These are phyloP conservation scores for Belonocnema kinseyi DNA, from an alignment of 1,140 invertebrate genomes.

Conservation along the genomic window DNA sequence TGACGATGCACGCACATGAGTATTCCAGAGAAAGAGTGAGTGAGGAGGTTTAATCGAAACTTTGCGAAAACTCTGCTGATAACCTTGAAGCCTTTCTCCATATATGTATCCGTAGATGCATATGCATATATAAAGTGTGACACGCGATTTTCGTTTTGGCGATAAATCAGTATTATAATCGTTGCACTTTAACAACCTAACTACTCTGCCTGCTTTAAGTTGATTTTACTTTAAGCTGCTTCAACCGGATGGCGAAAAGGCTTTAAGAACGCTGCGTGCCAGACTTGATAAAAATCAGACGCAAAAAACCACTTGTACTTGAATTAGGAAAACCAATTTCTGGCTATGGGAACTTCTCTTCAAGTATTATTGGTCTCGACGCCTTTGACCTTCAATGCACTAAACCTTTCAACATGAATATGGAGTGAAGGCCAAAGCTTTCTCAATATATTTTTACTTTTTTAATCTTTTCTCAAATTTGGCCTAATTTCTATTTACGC, in stretches of 20 bases:
- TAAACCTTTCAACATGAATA: too few species aligned
- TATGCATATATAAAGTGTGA: constrained; percentile 21
- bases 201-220: background rate
- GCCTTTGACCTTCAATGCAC: background rate
- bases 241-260: background rate
- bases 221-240: background rate
- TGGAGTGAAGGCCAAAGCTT: too few species aligned
- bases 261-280: constrained; percentile 34
- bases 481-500: too few species aligned
- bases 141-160: constrained; percentile 54
- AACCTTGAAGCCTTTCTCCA: constrained; percentile 1
- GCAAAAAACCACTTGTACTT: constrained; percentile 4
- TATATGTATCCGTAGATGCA: background rate
- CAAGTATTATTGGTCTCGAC: constrained; percentile 2
- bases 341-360: background rate
- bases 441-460: too few species aligned
- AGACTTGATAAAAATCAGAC: constrained; percentile 39
- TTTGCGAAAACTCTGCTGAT: background rate
- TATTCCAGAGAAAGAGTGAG: background rate
- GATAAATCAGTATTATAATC: constrained; percentile 59
- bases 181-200: constrained; percentile 50
- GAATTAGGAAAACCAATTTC: background rate
- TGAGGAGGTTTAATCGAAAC: constrained; percentile 2
- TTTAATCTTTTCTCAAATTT: too few species aligned
- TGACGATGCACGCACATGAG: background rate